Evolutionary conservation across 2,888 invertebrate genomes (phyloP).

Genomic region (Idaea biselata): DNA sequence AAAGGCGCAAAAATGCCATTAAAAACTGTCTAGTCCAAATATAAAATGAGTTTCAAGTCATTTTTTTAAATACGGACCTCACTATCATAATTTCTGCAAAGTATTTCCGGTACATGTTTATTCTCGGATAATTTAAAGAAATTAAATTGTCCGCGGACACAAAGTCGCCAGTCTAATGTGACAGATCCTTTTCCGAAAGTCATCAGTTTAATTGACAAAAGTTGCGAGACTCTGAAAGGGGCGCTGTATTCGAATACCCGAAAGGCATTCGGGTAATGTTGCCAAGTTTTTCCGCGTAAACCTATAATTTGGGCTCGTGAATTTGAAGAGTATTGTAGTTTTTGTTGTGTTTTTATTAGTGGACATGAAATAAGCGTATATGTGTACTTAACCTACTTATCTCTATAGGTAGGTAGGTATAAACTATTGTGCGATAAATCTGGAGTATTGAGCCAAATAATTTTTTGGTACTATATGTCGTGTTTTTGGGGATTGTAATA

Average conservation of each 20-base stretch:
- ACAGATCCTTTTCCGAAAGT: constrained; percentile 38
- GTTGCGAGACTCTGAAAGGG: constrained; percentile 16
- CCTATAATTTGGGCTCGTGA: background rate
- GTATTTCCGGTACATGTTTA: no score
- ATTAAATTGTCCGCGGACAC: background rate
- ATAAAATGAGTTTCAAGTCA: no score
- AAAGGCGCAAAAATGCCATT: no score
- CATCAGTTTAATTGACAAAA: constrained; percentile 52
- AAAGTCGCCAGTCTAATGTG: constrained; percentile 15
- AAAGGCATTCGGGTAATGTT: background rate
- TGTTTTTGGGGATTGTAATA: no score
- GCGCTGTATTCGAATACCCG: background rate
- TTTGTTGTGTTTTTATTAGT: background rate
- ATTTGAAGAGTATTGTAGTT: background rate
- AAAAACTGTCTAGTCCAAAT: no score
- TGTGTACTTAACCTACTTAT: background rate
- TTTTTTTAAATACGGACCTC: no score
- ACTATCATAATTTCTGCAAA: no score
- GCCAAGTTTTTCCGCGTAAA: background rate
- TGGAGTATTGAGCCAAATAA: background rate
- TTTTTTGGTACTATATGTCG: no score
- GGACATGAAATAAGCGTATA: background rate
- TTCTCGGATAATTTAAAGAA: background rate
- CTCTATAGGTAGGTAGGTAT: background rate
- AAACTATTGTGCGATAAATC: background rate